Percentiles rank a stretch among this genome's conserved stretches.
phyloP scores from a whole-genome alignment of 2,797 vertebrate genomes.

The Oreortyx pictus region DNA sequence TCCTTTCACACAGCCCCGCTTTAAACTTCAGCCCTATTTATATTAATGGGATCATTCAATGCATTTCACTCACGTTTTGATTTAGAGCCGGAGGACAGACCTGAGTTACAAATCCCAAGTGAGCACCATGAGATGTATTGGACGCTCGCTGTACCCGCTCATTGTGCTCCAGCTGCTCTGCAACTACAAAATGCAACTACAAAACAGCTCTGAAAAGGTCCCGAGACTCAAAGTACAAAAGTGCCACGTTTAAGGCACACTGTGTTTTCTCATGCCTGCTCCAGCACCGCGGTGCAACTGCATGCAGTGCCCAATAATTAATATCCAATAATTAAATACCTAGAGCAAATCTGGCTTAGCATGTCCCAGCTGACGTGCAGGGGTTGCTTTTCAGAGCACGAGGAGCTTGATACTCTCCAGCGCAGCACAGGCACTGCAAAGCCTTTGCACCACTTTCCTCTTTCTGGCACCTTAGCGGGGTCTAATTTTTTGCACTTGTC shows the following conservation, averaged over 20 bases:
- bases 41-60: constrained; percentile 66
- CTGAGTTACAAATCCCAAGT: constrained; percentile 41
- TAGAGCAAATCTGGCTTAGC: not conserved
- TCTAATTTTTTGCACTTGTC: constrained; percentile 52
- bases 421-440: not conserved
- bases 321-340: too few species aligned
- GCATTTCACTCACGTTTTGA: constrained; percentile 47
- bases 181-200: not conserved
- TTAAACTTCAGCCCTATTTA: constrained; percentile 62
- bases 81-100: constrained; percentile 55
- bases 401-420: not conserved
- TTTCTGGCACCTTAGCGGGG: constrained; percentile 38
- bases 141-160: not conserved
- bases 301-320: not conserved
- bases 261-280: not conserved
- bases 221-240: constrained; percentile 1
- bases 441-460: constrained; percentile 17
- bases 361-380: not conserved
- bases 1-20: constrained; percentile 55
- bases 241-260: not conserved
- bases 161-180: not conserved
- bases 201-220: not conserved
- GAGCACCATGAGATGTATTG: not conserved
- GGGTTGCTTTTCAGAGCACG: not conserved
- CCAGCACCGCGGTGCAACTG: not conserved